These are phyloP conservation scores for Lepidonotus clava DNA, from an alignment of 2,888 invertebrate species.

Conservation along the genomic window DNA sequence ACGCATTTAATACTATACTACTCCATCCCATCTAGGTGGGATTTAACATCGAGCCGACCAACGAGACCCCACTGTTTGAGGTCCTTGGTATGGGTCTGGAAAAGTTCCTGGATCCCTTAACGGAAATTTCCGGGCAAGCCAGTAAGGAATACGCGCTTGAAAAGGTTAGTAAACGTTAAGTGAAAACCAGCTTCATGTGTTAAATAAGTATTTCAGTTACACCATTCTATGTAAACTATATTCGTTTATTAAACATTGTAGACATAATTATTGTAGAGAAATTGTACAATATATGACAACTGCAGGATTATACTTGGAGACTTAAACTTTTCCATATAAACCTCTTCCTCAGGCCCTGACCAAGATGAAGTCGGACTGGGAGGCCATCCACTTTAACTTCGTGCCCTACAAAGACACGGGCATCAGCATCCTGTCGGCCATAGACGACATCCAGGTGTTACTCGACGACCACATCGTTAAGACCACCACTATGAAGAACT, in stretches of 20 bases:
- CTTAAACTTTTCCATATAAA: too few relatives aligned
- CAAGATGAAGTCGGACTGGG: slow-evolving; percentile 79
- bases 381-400: slow-evolving; percentile 76
- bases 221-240: not conserved
- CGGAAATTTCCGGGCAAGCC: slow-evolving; percentile 77
- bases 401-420: slow-evolving; percentile 78
- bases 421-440: slow-evolving; percentile 76
- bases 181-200: not conserved
- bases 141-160: slow-evolving; percentile 80
- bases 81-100: slow-evolving; percentile 78
- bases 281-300: too few relatives aligned
- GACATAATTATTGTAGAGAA: not conserved
- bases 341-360: slow-evolving; percentile 74
- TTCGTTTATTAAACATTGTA: not conserved
- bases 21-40: slow-evolving; percentile 76
- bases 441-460: slow-evolving; percentile 79
- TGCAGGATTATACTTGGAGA: too few relatives aligned
- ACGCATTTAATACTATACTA: too few relatives aligned
- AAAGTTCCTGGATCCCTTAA: slow-evolving; percentile 77
- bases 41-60: slow-evolving; percentile 75
- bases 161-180: slow-evolving; percentile 70
- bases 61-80: slow-evolving; percentile 76
- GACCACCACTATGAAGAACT: slow-evolving; percentile 80
- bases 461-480: slow-evolving; percentile 80
- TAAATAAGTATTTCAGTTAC: not conserved